Evolutionary conservation across 2,797 vertebrate genomes (phyloP).

Genomic region (Micropoecilia bifurca): DNA sequence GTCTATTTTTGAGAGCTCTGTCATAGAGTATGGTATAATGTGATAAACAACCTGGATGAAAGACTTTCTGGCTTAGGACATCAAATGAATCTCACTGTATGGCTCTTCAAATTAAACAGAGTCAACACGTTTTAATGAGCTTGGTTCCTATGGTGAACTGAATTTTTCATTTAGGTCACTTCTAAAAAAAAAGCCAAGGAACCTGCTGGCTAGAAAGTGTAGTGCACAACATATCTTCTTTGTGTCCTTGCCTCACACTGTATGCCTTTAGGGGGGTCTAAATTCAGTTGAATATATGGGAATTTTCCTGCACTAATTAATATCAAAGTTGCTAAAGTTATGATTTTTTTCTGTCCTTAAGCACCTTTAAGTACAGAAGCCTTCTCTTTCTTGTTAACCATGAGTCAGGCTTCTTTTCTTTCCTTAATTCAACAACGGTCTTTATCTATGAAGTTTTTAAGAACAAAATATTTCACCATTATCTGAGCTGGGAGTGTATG

Average conservation of each 20-base stretch:
- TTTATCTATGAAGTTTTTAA: slow-evolving; percentile 5
- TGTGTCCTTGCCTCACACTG: slow-evolving; percentile 42
- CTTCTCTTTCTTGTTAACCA: background rate
- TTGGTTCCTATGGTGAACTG: slow-evolving; percentile 37
- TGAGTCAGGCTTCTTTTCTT: slow-evolving; percentile 4
- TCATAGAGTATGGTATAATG: slow-evolving; percentile 21
- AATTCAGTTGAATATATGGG: slow-evolving; percentile 59
- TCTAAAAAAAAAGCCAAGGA: slow-evolving; percentile 39
- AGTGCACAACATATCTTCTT: slow-evolving; percentile 49
- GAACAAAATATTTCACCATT: slow-evolving; percentile 13
- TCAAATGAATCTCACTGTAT: slow-evolving; percentile 42
- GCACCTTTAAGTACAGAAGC: slow-evolving; percentile 29
- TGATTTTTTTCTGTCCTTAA: slow-evolving; percentile 40
- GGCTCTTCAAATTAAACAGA: slow-evolving; percentile 54
- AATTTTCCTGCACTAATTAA: slow-evolving; percentile 67
- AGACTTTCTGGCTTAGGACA: slow-evolving; percentile 42
- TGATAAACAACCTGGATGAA: slow-evolving; percentile 49
- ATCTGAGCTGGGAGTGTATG: slow-evolving; percentile 40
- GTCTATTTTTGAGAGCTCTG: slow-evolving; percentile 18
- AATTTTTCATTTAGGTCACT: slow-evolving; percentile 65
- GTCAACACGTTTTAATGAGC: slow-evolving; percentile 70
- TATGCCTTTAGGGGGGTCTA: slow-evolving; percentile 60
- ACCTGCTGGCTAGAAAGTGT: slow-evolving; percentile 51
- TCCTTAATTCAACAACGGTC: background rate
- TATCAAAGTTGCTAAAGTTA: slow-evolving; percentile 64